phyloP scores from a whole-genome alignment of 2,797 vertebrate genomes.

The Cirrhinus mrigala region DNA sequence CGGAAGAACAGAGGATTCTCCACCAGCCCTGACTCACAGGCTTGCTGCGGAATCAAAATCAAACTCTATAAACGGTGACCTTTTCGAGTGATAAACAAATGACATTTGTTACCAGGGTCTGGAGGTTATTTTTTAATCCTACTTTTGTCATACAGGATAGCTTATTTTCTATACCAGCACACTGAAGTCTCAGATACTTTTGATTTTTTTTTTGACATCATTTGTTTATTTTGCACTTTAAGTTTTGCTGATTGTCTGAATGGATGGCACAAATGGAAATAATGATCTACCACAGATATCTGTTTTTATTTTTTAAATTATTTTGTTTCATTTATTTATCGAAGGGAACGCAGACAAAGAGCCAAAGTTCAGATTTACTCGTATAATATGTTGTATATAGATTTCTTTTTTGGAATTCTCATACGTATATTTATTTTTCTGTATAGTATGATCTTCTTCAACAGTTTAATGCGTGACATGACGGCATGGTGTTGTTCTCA shows the following conservation, averaged over 20 bases:
- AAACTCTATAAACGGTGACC: background rate
- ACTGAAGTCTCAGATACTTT: background rate
- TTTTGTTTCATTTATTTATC: background rate
- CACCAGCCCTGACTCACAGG: slow-evolving; percentile 12
- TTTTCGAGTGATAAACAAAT: background rate
- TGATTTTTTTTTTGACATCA: background rate
- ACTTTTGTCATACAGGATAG: slow-evolving; percentile 2
- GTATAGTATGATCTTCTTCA: slow-evolving; percentile 7
- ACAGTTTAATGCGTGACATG: background rate
- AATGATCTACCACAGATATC: background rate
- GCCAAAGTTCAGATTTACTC: slow-evolving; percentile 45
- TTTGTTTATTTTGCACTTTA: slow-evolving; percentile 39
- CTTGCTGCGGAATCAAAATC: slow-evolving; percentile 1
- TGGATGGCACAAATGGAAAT: background rate
- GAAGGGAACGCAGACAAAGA: slow-evolving; percentile 1
- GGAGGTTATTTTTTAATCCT: background rate
- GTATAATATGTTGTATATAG: slow-evolving; percentile 44
- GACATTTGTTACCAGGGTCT: background rate
- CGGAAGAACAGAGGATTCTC: slow-evolving; percentile 13
- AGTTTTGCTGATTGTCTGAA: background rate
- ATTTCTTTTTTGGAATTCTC: slow-evolving; percentile 28
- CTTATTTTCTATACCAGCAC: background rate
- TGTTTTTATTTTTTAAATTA: background rate
- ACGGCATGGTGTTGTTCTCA: slow-evolving; percentile 16
- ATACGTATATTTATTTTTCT: slow-evolving; percentile 17